phyloP scores from a whole-genome alignment of 64 coral and sea anemone species.

The Catalaphyllia jardinei region DNA sequence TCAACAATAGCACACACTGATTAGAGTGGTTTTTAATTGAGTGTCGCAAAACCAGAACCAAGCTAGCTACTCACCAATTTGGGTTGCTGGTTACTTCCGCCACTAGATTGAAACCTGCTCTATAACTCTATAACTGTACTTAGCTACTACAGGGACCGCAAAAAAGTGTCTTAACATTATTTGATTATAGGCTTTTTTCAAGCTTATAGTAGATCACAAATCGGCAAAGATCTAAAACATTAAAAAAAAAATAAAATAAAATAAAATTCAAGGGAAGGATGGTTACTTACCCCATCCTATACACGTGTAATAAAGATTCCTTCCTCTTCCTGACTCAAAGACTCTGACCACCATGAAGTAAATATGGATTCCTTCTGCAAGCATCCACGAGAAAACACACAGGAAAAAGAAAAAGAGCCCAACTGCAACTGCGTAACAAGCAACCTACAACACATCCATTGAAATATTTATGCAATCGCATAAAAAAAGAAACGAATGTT shows the following conservation, averaged over 20 bases:
- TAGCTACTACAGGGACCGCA: neutral
- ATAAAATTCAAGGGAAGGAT: neutral
- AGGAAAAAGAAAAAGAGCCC: constrained; percentile 60
- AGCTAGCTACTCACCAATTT: no score
- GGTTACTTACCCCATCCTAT: constrained; percentile 60
- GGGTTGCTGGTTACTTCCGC: no score
- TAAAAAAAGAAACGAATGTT: neutral
- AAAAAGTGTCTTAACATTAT: no score
- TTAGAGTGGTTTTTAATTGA: no score
- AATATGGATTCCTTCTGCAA: constrained; percentile 75
- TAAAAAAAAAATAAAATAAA: no score
- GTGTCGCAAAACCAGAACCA: no score
- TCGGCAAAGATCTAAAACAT: neutral
- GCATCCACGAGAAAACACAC: constrained; percentile 72
- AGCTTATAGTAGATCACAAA: no score
- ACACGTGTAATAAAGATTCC: constrained; percentile 34
- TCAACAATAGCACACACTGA: no score
- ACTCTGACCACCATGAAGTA: constrained; percentile 73
- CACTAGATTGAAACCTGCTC: no score
- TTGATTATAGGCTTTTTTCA: no score
- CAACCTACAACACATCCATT: constrained; percentile 5
- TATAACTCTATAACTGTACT: neutral
- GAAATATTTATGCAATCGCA: neutral
- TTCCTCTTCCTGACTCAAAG: constrained; percentile 50
- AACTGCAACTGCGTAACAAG: constrained; percentile 31